Conservation (phyloP, 2,888 invertebrate genomes). For the Cerceris rybyensis region DNA sequence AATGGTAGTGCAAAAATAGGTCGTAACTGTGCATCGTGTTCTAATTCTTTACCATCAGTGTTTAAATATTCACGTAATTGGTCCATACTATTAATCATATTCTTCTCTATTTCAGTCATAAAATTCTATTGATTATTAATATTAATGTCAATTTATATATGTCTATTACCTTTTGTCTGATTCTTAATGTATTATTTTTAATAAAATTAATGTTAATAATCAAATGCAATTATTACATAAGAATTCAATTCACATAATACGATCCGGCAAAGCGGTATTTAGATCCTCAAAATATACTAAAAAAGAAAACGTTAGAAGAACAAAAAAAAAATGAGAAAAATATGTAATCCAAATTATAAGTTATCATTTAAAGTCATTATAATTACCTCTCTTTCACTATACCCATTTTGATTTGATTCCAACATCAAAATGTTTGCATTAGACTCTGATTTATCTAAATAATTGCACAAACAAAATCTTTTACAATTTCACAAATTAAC, state of each 20-base stretch:
- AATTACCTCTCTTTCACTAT: slow-evolving; percentile 47
- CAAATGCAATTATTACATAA: slow-evolving; percentile 6
- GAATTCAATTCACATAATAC: background rate
- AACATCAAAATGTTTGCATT: background rate
- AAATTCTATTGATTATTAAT: slow-evolving; percentile 51
- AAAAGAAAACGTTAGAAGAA: background rate
- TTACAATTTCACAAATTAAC: background rate
- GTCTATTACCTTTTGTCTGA: background rate
- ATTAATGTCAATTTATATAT: slow-evolving; percentile 31
- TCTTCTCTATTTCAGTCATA: slow-evolving; percentile 52
- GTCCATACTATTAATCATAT: slow-evolving; percentile 72
- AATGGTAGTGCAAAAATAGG: slow-evolving; percentile 84
- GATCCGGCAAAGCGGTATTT: background rate
- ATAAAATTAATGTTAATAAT: slow-evolving; percentile 2
- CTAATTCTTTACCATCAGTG: slow-evolving; percentile 82
- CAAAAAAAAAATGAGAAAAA: slow-evolving; percentile 11
- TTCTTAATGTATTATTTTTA: slow-evolving; percentile 2
- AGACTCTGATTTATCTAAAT: slow-evolving; percentile 31
- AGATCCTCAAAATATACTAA: background rate
- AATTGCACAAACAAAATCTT: slow-evolving; percentile 25
- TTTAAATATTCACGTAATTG: slow-evolving; percentile 79
- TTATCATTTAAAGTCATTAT: background rate
- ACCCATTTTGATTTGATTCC: slow-evolving; percentile 4
- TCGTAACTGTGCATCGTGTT: slow-evolving; percentile 83
- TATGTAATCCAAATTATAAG: background rate